Percentiles rank a stretch among this genome's conserved stretches.
These are phyloP conservation scores for Matsumurasca onukii DNA, from an alignment of 1,140 invertebrate genomes.

Conservation along the genomic window DNA sequence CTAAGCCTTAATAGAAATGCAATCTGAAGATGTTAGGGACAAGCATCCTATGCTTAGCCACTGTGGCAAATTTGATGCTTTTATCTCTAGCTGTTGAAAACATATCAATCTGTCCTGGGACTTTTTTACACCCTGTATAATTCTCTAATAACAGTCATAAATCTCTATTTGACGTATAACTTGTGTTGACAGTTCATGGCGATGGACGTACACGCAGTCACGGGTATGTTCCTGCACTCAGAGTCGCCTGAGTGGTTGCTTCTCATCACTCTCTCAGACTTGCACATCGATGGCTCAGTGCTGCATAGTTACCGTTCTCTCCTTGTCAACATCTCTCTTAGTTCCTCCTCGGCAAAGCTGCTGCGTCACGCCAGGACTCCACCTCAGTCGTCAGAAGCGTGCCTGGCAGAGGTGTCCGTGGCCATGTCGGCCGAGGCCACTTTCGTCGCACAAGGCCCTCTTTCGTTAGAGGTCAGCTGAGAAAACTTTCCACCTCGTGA, in stretches of 20 bases:
- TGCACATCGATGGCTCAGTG: conserved; percentile 75
- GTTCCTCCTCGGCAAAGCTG: conserved; percentile 47
- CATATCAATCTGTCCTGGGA: too few relatives aligned
- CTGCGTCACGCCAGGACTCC: conserved; percentile 49
- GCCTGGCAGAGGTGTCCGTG: conserved; percentile 68
- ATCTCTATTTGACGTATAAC: too few relatives aligned
- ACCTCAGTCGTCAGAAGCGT: conserved; percentile 52
- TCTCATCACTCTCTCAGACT: conserved; percentile 70
- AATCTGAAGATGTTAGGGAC: too few relatives aligned
- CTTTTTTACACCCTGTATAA: too few relatives aligned
- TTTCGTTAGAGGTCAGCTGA: conserved; percentile 71
- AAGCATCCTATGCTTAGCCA: too few relatives aligned
- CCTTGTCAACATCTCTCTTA: conserved; percentile 55
- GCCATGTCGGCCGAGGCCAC: conserved; percentile 72
- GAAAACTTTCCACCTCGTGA: too few relatives aligned
- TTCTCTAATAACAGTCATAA: too few relatives aligned
- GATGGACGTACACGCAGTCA: conserved; percentile 81
- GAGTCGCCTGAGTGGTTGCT: conserved; percentile 69
- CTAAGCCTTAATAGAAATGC: too few relatives aligned
- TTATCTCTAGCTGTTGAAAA: too few relatives aligned
- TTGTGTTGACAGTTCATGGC: conserved; percentile 84
- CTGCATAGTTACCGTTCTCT: conserved; percentile 70
- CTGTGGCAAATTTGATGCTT: too few relatives aligned
- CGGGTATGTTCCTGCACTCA: conserved; percentile 65
- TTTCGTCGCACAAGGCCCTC: conserved; percentile 69